A percentile compares a stretch with the other conserved stretches of the same genome.
Conservation (phyloP, 2,888 invertebrate genomes). For the Drosophila maculinotata region DNA sequence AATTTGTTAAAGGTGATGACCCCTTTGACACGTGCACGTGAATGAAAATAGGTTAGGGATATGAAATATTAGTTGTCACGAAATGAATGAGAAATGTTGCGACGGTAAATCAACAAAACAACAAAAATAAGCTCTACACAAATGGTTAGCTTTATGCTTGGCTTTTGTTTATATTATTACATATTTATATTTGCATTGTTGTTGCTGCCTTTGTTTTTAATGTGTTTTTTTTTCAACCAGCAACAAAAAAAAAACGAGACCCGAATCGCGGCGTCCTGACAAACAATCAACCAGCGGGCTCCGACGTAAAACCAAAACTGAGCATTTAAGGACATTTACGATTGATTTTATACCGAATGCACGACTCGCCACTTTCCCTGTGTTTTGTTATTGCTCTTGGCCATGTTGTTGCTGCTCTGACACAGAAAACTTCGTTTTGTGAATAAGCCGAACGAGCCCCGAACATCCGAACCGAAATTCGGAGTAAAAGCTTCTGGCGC, state of each 20-base stretch:
- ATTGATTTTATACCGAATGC: slow-evolving; percentile 81
- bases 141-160: slow-evolving; percentile 24
- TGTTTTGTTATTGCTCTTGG: slow-evolving; percentile 4
- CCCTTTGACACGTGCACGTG: slow-evolving; percentile 42
- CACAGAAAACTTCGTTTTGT: slow-evolving; percentile 69
- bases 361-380: slow-evolving; percentile 36
- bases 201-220: slow-evolving; percentile 27
- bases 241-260: slow-evolving; percentile 43
- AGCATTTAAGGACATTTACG: slow-evolving; percentile 79
- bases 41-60: slow-evolving; percentile 53
- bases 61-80: slow-evolving; percentile 43
- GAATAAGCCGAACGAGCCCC: slow-evolving; percentile 36
- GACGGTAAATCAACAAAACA: slow-evolving; percentile 22
- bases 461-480: slow-evolving; percentile 54
- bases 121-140: slow-evolving; percentile 19
- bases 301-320: slow-evolving; percentile 77
- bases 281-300: slow-evolving; percentile 56
- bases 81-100: slow-evolving; percentile 28
- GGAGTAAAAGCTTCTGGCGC: slow-evolving; percentile 45
- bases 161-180: slow-evolving; percentile 21
- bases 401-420: slow-evolving; percentile 34
- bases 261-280: slow-evolving; percentile 43
- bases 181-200: slow-evolving; percentile 28
- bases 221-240: slow-evolving; percentile 33
- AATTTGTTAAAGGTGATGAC: slow-evolving; percentile 24